phyloP scores from a whole-genome alignment of 2,113 vertebrate species.

The Oxygymnocypris stewartii region DNA sequence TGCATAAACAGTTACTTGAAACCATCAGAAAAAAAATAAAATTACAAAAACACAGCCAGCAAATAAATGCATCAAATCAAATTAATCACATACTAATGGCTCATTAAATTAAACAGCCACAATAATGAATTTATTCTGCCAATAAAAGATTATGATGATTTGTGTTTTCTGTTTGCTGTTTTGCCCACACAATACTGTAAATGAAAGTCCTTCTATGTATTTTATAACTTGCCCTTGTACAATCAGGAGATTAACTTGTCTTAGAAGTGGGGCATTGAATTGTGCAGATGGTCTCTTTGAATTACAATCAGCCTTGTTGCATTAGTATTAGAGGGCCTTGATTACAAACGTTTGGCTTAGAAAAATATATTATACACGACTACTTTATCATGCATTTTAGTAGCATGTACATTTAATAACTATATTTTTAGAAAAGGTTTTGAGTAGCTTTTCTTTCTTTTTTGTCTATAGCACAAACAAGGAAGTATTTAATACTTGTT shows the following conservation, averaged over 20 bases:
- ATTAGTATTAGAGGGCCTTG: background rate
- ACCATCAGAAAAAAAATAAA: background rate
- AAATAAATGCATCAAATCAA: slow-evolving; percentile 41
- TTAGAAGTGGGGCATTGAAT: background rate
- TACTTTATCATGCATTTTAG: background rate
- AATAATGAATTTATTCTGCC: slow-evolving; percentile 27
- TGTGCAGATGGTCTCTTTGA: background rate
- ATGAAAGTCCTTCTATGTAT: slow-evolving; percentile 25
- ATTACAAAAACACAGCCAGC: slow-evolving; percentile 27
- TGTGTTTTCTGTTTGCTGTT: background rate
- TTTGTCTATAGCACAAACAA: background rate
- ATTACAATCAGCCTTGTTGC: slow-evolving; percentile 10
- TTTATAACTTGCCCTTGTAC: background rate
- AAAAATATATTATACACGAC: background rate
- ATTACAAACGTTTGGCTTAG: background rate
- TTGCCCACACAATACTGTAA: background rate
- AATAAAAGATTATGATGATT: slow-evolving; percentile 21
- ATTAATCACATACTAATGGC: slow-evolving; percentile 42
- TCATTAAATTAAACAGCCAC: slow-evolving; percentile 31
- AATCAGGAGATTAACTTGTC: background rate
- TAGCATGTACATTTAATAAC: background rate
- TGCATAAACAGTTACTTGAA: slow-evolving; percentile 15
- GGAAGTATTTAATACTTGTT: background rate
- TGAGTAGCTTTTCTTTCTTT: too few species aligned
- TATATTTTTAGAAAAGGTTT: too few species aligned